These are phyloP conservation scores for Sebastes hubbsi DNA, from an alignment of 2,797 vertebrate species.

Conservation along the genomic window DNA sequence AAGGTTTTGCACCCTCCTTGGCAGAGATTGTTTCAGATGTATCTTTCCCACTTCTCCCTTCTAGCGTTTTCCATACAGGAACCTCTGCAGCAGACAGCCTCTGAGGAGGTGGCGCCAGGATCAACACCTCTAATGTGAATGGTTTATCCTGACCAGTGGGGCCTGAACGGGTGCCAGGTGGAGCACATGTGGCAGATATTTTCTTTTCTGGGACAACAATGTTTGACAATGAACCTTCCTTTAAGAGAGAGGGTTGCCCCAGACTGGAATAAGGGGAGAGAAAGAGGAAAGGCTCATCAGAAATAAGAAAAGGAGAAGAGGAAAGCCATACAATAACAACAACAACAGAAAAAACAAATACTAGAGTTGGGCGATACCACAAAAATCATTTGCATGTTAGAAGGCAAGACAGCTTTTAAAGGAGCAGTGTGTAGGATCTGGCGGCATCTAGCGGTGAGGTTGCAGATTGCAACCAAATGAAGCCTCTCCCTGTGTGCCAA, in stretches of 20 bases:
- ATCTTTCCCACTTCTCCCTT: constrained; percentile 63
- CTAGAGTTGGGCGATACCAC: background rate
- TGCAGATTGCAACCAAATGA: too few species aligned
- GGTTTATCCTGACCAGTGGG: constrained; percentile 35
- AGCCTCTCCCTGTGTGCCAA: too few species aligned
- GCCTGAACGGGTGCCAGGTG: constrained; percentile 29
- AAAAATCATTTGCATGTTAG: background rate
- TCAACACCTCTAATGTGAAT: constrained; percentile 46
- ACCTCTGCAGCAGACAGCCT: constrained; percentile 59
- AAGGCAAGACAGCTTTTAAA: background rate
- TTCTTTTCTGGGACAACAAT: constrained; percentile 51
- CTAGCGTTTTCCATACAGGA: constrained; percentile 78
- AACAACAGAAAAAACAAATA: background rate
- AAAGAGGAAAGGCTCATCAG: constrained; percentile 18
- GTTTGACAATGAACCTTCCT: constrained; percentile 53
- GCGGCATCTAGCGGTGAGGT: too few species aligned
- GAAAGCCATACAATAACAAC: background rate
- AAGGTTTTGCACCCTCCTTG: constrained; percentile 49
- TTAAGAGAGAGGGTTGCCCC: constrained; percentile 35
- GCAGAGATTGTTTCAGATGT: constrained; percentile 42
- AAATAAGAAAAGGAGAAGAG: background rate
- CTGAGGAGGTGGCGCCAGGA: constrained; percentile 47
- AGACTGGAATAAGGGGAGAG: constrained; percentile 56
- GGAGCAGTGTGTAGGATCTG: too few species aligned
- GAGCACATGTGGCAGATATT: constrained; percentile 8